Evolutionary conservation across 1,140 invertebrate genomes (phyloP).

Genomic region (Lethrus apterus): DNA sequence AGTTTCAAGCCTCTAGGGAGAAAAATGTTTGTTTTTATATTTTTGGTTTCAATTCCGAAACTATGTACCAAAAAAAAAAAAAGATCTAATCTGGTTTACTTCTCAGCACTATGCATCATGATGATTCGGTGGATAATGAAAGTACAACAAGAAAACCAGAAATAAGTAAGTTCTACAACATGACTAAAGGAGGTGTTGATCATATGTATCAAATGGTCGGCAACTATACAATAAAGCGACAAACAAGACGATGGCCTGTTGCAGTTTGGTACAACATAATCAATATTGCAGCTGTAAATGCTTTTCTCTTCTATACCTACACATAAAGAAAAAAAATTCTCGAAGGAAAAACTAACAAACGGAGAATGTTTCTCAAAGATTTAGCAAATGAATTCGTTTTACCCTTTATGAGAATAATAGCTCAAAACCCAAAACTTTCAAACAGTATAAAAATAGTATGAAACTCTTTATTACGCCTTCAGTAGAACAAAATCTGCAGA

Average conservation of each 20-base stretch:
- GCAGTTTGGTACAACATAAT: conserved; percentile 29
- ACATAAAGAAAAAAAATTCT: background rate
- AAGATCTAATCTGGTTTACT: background rate
- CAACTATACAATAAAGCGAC: background rate
- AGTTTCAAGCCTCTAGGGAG: too few relatives aligned
- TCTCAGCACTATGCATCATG: background rate
- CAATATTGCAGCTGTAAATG: conserved; percentile 25
- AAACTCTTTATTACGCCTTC: background rate
- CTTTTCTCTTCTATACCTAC: conserved; percentile 2
- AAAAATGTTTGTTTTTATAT: background rate
- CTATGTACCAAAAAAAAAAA: background rate
- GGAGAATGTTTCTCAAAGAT: background rate
- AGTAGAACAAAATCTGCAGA: too few relatives aligned
- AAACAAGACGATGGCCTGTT: conserved; percentile 8
- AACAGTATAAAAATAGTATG: background rate
- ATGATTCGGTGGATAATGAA: background rate
- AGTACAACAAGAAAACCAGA: background rate
- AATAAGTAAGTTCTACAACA: background rate
- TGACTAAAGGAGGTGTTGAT: background rate
- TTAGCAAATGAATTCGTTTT: background rate
- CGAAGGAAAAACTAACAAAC: background rate
- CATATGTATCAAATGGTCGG: background rate
- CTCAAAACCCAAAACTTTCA: background rate
- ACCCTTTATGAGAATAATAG: background rate
- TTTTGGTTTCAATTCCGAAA: background rate